These are phyloP conservation scores for Falcunculus frontatus DNA, from an alignment of 2,113 vertebrate genomes.

Conservation along the genomic window DNA sequence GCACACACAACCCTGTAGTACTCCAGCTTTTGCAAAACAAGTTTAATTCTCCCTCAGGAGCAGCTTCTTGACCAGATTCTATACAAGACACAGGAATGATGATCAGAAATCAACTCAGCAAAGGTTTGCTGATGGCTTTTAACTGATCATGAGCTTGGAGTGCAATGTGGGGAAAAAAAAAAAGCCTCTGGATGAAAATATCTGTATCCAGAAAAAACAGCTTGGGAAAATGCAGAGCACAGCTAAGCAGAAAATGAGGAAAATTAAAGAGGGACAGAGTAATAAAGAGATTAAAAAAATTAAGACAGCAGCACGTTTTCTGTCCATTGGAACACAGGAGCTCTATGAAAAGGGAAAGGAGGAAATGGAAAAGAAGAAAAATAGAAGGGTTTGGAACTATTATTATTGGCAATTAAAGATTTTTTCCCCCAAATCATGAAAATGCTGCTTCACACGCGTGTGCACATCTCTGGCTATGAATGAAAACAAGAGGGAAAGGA, in stretches of 20 bases:
- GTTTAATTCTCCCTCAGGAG: not conserved
- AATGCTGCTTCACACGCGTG: not conserved
- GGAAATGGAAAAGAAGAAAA: slow-evolving; percentile 18
- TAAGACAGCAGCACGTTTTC: not conserved
- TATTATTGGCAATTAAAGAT: slow-evolving; percentile 47
- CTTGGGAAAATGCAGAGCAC: not conserved
- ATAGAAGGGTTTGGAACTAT: not conserved
- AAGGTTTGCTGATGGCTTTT: not conserved
- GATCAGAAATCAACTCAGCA: not conserved
- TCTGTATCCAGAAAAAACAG: not conserved
- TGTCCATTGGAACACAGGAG: not conserved
- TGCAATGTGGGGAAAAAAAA: too few species aligned
- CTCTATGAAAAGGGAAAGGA: not conserved
- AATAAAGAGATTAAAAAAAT: not conserved
- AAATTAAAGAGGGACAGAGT: not conserved
- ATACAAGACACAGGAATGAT: not conserved
- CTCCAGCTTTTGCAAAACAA: not conserved
- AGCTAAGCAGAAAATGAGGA: not conserved
- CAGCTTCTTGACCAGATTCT: not conserved
- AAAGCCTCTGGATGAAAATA: not conserved
- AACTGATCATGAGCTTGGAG: not conserved
- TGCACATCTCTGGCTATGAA: not conserved
- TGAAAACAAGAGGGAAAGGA: slow-evolving; percentile 8
- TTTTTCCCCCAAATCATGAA: not conserved
- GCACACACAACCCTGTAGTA: not conserved